phyloP scores from a whole-genome alignment of 2,797 vertebrate species.

The Eupleurogrammus muticus region DNA sequence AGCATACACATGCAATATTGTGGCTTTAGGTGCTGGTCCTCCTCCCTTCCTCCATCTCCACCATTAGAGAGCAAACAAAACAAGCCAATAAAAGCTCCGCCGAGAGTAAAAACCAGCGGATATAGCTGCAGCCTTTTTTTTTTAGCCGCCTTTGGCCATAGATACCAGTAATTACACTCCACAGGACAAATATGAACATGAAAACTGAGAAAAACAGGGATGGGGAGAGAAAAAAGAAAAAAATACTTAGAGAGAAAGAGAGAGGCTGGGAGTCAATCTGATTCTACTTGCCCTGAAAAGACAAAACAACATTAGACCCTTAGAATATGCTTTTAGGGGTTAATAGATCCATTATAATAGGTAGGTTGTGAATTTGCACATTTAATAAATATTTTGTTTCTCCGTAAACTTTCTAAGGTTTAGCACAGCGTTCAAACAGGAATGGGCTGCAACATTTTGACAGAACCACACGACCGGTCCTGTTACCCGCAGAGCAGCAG shows the following conservation, averaged over 20 bases:
- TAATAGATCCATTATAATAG: not conserved
- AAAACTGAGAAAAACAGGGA: conserved; percentile 42
- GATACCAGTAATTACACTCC: conserved; percentile 53
- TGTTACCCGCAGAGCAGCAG: not conserved
- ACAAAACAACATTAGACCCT: not conserved
- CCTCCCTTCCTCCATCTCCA: conserved; percentile 41
- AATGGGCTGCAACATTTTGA: not conserved
- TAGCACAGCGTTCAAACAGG: not conserved
- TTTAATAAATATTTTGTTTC: no score
- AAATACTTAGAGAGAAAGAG: conserved; percentile 37
- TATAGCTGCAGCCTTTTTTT: conserved; percentile 35
- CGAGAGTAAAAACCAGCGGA: conserved; percentile 33
- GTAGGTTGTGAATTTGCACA: not conserved
- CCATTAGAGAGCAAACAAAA: conserved; percentile 37
- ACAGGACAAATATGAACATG: conserved; percentile 46
- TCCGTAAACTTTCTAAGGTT: not conserved
- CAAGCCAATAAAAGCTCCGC: conserved; percentile 33
- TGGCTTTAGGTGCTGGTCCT: conserved; percentile 38
- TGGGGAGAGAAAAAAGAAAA: conserved; percentile 12
- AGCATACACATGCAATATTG: conserved; percentile 35
- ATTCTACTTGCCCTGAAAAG: conserved; percentile 62
- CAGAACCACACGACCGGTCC: not conserved
- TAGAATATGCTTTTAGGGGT: not conserved
- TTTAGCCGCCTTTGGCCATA: conserved; percentile 48
- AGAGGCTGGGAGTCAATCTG: conserved; percentile 27